Evolutionary conservation across 53 echinoderm and acorn worm genomes (phyloP), one percentile per base, ranked within the genome.

Genomic region (Mesocentrotus franciscanus): DNA sequence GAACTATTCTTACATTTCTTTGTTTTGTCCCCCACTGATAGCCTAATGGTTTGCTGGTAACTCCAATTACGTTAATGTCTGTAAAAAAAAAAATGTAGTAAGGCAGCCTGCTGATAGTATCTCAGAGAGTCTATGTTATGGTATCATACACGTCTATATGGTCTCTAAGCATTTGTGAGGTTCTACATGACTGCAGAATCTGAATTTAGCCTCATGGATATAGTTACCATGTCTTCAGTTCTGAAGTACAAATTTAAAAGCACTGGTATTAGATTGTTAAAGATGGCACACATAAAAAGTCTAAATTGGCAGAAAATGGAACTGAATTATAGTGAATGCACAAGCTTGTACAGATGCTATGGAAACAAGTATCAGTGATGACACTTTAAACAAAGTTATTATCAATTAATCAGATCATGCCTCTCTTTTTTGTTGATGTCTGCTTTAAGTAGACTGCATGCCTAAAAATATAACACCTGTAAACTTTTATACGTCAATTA

Each of bases 31-130:
- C 87, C 87, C 29, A 13, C 87, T 57, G 87, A 87, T 13, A 87
- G 87, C 32, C 56, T 87, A 87, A 87, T 87, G 56, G 87, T 87
- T 87, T 56, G 58, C n/a, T 87, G 29, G 87, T 87, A 87, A 57
- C 56, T 87, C 11, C 87, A 87, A 58, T 87, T 27, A 87, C n/a
- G 0, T 87, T 87, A 87, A 87, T 87, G 87, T 87, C 87, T 58
- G 29, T 56, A 0, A 24, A 26, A 85, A 35, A 32, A 34, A 6
- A 10, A 56, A 56, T 9, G 22, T 9, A 66, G 22, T 27, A 85
- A 85, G 55, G 22, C 18, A 55, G 26, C 56, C 9, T 55, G 49
- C 85, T 22, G 85, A 56, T 78, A 78, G 4, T 14, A 16, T 26
- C 78, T 78, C 14, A 5, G 13, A n/a, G 78, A 76, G 11, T 78